Base-by-base conservation (phyloP, 2,113 vertebrate genomes). In the Colossoma macropomum region DNA sequence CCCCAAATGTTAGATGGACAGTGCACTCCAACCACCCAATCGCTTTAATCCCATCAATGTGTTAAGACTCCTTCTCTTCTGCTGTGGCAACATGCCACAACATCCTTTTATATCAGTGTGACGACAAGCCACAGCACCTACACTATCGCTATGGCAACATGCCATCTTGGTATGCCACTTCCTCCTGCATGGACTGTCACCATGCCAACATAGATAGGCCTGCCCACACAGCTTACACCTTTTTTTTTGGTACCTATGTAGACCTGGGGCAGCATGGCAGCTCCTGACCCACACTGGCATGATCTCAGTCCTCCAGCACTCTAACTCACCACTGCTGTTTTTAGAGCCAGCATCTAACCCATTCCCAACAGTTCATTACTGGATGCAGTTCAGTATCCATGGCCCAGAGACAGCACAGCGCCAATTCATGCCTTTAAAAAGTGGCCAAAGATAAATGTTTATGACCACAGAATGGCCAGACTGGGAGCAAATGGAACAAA, bases 71-170 rank as follows among this genome's bases (percentile, higher is more conserved):
- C 50, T 74, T 54, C n/a, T 71, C 72, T 63, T 38, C 17, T 19
- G 23, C n/a, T 54, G 56, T 54, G 50, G 48, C 48, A 70, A 70
- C 32, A 41, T 70, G 32, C 68, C 32, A 69, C 32, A 25, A n/a
- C 41, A 15, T 13, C 23, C 70, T 11, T 45, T 69, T 69, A 17
- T 34, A 34, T 21, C 32, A 38, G 4, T 17, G 30, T 60, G 52
- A 19, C 52, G 34, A 59, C 12, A 60, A 34, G 73, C 52, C 72
- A 56, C 75, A 38, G 17, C 75, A 77, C 75, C 75, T 41, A 25
- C 54, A 41, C 30, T 23, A 75, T 32, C 50, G 7, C 27, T 54
- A 50, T 75, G 45, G 52, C 75, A 63, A 21, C 75, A 63, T 77
- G 56, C 75, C 21, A 11, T 70, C 25, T 27, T 50, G 28, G 45